phyloP scores from a whole-genome alignment of 2,888 invertebrate species.

The Drosophila helvetica region DNA sequence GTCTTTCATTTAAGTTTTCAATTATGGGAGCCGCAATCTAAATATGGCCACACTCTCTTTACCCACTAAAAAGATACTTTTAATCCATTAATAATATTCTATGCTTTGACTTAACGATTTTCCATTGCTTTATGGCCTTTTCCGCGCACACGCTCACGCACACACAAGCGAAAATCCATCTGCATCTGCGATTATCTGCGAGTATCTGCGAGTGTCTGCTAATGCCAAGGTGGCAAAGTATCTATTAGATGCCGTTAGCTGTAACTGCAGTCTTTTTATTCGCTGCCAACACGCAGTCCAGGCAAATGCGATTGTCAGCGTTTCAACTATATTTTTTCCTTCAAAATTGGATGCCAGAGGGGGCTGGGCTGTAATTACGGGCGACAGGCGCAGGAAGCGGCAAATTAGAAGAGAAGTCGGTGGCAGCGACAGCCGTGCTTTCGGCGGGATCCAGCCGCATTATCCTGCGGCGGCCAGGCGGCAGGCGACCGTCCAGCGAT shows the following conservation, averaged over 20 bases:
- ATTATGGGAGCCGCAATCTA: no score
- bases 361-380: constrained; percentile 51
- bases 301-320: constrained; percentile 64
- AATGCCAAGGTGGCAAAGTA: constrained; percentile 76
- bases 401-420: constrained; percentile 63
- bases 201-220: constrained; percentile 43
- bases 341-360: no score
- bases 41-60: neutral
- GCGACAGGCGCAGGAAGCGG: constrained; percentile 72
- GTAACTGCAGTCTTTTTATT: constrained; percentile 71
- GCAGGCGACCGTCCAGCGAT: constrained; percentile 33
- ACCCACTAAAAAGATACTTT: neutral
- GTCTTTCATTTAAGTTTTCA: neutral
- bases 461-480: constrained; percentile 65
- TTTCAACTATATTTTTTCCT: no score
- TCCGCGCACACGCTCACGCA: constrained; percentile 24
- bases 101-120: constrained; percentile 36
- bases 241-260: constrained; percentile 79
- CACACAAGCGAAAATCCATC: constrained; percentile 7
- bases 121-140: constrained; percentile 13
- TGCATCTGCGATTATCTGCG: constrained; percentile 9
- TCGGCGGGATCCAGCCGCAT: constrained; percentile 51
- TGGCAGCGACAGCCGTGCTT: constrained; percentile 19
- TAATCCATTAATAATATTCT: constrained; percentile 28
- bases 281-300: constrained; percentile 67